Conservation (phyloP, 2,888 invertebrate species). For the Polylopha cassiicola region DNA sequence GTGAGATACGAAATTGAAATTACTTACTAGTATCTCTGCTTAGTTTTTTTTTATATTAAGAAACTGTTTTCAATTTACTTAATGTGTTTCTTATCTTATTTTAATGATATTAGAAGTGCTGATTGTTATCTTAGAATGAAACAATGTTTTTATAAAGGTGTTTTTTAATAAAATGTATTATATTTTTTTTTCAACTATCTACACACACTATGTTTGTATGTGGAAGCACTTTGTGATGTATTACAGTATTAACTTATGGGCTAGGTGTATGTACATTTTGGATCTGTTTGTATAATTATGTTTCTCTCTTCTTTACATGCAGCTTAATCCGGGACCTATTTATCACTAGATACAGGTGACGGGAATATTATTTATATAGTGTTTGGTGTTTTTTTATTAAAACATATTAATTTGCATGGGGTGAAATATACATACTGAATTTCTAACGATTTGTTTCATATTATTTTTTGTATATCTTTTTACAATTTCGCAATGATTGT, state of each 20-base stretch:
- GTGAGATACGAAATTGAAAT: no score
- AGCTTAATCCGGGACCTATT: conserved; percentile 78
- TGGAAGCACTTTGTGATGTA: conserved; percentile 29
- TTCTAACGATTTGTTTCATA: no score
- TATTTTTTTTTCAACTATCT: conserved; percentile 12
- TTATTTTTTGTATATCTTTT: no score
- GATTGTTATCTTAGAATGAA: no score
- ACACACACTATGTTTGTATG: conserved; percentile 2
- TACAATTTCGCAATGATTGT: no score
- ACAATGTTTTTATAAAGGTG: no score
- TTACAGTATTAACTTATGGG: conserved; percentile 1
- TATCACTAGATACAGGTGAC: conserved; percentile 77
- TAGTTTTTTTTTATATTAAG: no score
- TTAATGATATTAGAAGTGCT: no score
- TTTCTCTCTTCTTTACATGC: conserved; percentile 76
- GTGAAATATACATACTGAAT: neutral
- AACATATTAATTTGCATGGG: conserved; percentile 13
- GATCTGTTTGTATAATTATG: conserved; percentile 57
- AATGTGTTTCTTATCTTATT: no score
- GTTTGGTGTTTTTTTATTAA: conserved; percentile 41
- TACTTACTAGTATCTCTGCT: no score
- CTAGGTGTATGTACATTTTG: conserved; percentile 10
- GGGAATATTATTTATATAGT: conserved; percentile 63
- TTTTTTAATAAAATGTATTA: no score
- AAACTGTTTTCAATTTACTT: no score